Evolutionary conservation across 35 echinoderm and acorn worm genomes (phyloP).

Genomic region (Apostichopus parvimensis): DNA sequence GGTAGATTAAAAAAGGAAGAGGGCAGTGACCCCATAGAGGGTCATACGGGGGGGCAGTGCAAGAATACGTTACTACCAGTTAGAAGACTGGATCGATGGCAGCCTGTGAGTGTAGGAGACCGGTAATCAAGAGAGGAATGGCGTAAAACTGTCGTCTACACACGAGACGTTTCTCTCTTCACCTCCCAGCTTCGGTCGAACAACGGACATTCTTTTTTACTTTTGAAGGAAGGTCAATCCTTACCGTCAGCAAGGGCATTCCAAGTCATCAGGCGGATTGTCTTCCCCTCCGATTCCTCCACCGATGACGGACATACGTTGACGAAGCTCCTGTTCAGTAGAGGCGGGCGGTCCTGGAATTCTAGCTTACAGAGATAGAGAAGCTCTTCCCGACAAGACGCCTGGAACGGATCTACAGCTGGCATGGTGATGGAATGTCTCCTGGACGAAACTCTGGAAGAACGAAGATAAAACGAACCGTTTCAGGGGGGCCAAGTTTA

Average conservation of each 20-base stretch:
- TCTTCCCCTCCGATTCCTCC: neutral
- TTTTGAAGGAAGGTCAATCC: neutral
- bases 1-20: too few species aligned
- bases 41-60: too few species aligned
- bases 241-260: constrained; percentile 28
- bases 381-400: neutral
- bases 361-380: neutral
- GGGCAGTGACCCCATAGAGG: too few species aligned
- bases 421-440: constrained; percentile 16
- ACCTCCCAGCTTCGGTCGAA: too few species aligned
- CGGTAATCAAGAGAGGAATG: too few species aligned
- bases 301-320: neutral
- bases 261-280: constrained; percentile 27
- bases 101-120: too few species aligned
- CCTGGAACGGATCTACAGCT: constrained; percentile 24
- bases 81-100: too few species aligned
- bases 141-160: too few species aligned
- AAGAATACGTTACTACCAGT: too few species aligned
- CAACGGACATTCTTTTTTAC: too few species aligned
- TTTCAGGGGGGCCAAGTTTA: neutral
- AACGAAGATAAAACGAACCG: neutral
- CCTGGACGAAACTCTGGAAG: constrained; percentile 6
- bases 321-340: constrained; percentile 11
- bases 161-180: too few species aligned
- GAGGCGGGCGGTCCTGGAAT: constrained; percentile 7